Conservation (phyloP, 2,888 invertebrate genomes). For the Ormyrus labotus region DNA sequence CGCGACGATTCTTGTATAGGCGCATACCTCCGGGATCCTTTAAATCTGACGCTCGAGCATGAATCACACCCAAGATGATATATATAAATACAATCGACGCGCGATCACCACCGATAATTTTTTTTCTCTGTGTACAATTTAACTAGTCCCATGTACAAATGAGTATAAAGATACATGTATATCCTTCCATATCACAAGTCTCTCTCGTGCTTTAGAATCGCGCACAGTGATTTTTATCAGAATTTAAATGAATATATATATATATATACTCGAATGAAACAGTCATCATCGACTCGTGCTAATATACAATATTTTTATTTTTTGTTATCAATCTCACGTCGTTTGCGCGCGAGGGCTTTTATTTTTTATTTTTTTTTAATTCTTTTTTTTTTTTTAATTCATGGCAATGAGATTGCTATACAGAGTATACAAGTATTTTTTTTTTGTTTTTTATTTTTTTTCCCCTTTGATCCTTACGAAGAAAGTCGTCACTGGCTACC, state of each 20-base stretch:
- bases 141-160: background rate
- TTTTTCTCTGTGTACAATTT: background rate
- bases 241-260: background rate
- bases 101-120: slow-evolving; percentile 2
- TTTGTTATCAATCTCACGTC: background rate
- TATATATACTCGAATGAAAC: slow-evolving; percentile 3
- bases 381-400: slow-evolving; percentile 14
- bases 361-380: slow-evolving; percentile 22
- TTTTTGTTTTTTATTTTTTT: slow-evolving; percentile 4
- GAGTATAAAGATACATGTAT: slow-evolving; percentile 17
- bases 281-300: background rate
- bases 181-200: slow-evolving; percentile 1
- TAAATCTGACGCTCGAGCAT: too few relatives aligned
- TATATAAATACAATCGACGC: slow-evolving; percentile 8
- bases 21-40: too few relatives aligned
- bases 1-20: slow-evolving; percentile 1
- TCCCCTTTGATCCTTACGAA: background rate
- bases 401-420: background rate
- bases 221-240: background rate
- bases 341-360: background rate
- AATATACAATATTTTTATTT: background rate
- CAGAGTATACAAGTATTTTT: slow-evolving; percentile 2
- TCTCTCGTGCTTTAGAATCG: slow-evolving; percentile 25
- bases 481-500: slow-evolving; percentile 63
- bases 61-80: too few relatives aligned